Conservation (phyloP, 1,140 invertebrate genomes). For the Aphaenogaster ashmeadi region DNA sequence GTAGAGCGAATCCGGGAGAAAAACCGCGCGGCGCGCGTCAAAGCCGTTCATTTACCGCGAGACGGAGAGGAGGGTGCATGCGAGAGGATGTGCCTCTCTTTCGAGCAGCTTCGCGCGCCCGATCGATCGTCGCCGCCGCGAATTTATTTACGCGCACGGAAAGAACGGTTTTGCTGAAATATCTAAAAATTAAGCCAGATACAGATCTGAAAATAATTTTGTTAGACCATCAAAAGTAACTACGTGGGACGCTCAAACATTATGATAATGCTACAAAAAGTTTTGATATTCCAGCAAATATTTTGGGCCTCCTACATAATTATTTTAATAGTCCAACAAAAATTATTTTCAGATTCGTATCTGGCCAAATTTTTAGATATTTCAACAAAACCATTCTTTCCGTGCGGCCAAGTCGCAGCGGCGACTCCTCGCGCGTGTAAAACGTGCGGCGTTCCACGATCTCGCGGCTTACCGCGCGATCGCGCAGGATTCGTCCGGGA, state of each 20-base stretch:
- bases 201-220: too few relatives aligned
- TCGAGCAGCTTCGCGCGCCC: neutral
- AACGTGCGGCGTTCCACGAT: neutral
- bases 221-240: too few relatives aligned
- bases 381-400: too few relatives aligned
- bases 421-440: neutral
- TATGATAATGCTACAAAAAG: too few relatives aligned
- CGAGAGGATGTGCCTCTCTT: neutral
- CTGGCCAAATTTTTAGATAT: too few relatives aligned
- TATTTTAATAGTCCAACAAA: too few relatives aligned
- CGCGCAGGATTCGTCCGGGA: neutral
- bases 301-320: too few relatives aligned
- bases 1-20: slow-evolving; percentile 4
- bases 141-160: slow-evolving; percentile 46
- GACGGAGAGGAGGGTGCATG: neutral
- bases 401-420: neutral
- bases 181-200: too few relatives aligned
- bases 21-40: slow-evolving; percentile 39
- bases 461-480: slow-evolving; percentile 18
- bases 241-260: too few relatives aligned
- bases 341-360: too few relatives aligned
- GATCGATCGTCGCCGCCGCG: slow-evolving; percentile 12
- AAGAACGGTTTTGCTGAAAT: too few relatives aligned
- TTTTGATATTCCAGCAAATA: too few relatives aligned
- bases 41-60: slow-evolving; percentile 28